These are phyloP conservation scores for Ommatoiulus sabulosus DNA, from an alignment of 2,888 invertebrate species.

Conservation along the genomic window DNA sequence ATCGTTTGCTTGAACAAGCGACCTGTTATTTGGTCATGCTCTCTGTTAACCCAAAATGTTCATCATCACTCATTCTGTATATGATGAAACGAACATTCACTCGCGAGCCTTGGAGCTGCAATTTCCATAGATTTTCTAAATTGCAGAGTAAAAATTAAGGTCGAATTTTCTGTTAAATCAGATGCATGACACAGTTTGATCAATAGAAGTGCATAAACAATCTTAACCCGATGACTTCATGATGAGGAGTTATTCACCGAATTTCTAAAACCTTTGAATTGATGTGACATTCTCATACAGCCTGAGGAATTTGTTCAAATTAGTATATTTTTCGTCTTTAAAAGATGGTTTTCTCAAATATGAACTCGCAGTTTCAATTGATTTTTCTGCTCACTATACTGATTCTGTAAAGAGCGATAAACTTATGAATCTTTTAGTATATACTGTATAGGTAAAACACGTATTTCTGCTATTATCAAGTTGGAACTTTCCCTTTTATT, in stretches of 20 bases:
- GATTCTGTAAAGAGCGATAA: no score
- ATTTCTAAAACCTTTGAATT: not conserved
- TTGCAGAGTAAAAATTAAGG: not conserved
- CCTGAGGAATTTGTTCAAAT: no score
- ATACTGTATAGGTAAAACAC: no score
- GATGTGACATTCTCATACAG: not conserved
- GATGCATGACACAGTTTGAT: not conserved
- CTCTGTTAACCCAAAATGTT: constrained; percentile 9
- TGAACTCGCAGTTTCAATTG: no score
- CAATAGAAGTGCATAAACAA: not conserved
- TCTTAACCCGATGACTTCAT: not conserved
- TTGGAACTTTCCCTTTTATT: no score
- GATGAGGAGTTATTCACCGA: not conserved
- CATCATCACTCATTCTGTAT: not conserved
- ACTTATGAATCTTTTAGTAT: no score
- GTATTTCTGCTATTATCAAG: no score
- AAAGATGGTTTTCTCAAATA: no score
- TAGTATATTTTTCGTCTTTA: no score
- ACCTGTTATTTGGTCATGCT: not conserved
- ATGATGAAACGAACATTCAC: not conserved
- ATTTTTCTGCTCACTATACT: no score
- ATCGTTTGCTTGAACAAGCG: not conserved
- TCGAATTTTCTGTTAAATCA: constrained; percentile 6
- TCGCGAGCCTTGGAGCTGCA: not conserved
- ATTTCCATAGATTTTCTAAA: constrained; percentile 2